A percentile compares a stretch with the other conserved stretches of the same genome.
phyloP scores from a whole-genome alignment of 2,888 invertebrate genomes.

The Acheta domesticus region DNA sequence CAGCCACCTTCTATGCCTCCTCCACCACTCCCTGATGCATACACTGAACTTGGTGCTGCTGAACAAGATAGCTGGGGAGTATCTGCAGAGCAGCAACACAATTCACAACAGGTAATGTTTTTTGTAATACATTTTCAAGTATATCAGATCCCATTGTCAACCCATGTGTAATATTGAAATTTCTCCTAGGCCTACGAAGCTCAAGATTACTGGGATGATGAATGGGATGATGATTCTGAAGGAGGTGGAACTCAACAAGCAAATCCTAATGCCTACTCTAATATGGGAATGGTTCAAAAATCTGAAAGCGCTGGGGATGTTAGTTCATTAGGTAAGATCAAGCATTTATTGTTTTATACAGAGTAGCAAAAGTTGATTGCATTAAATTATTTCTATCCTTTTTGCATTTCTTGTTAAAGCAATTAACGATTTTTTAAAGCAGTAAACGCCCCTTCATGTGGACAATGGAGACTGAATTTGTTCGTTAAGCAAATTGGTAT shows the following conservation, averaged over 20 bases:
- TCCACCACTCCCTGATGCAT: slow-evolving; percentile 40
- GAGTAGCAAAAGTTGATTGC: too few species aligned
- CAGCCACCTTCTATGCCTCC: slow-evolving; percentile 43
- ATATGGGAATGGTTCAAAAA: slow-evolving; percentile 20
- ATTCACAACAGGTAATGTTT: neutral
- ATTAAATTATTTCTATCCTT: too few species aligned
- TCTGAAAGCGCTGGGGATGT: slow-evolving; percentile 41
- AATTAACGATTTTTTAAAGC: too few species aligned
- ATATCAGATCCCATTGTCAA: neutral
- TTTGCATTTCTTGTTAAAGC: too few species aligned
- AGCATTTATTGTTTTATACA: neutral
- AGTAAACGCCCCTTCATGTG: too few species aligned
- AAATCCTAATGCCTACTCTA: neutral
- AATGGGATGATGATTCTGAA: slow-evolving; percentile 83
- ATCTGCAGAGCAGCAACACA: slow-evolving; percentile 35
- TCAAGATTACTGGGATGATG: slow-evolving; percentile 77
- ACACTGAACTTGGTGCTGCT: slow-evolving; percentile 32
- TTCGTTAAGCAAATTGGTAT: too few species aligned
- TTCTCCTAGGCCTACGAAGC: slow-evolving; percentile 44
- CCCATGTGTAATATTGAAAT: neutral
- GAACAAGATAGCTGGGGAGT: slow-evolving; percentile 33
- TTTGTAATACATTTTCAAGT: too few species aligned
- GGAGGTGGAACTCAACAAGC: slow-evolving; percentile 57
- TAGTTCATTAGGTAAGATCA: slow-evolving; percentile 38
- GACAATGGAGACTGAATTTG: too few species aligned